Evolutionary conservation across 2,113 vertebrate genomes (phyloP), one percentile per base, ranked within the genome.

Genomic region (Myiozetetes cayanensis): DNA sequence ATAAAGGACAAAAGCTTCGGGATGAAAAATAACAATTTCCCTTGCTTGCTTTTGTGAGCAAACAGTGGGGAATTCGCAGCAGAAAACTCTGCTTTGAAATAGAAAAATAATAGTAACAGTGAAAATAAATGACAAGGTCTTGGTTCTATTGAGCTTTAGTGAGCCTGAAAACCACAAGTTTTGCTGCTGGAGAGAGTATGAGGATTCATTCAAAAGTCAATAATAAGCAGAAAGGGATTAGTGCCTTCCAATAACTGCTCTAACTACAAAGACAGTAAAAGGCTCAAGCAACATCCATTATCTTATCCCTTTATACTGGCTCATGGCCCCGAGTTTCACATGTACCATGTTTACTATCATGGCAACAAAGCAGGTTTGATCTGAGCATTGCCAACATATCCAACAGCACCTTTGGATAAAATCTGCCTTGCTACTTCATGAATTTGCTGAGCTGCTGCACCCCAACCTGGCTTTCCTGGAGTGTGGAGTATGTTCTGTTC

Each of bases 1-100:
- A 92, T 90, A 95, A 94, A 95, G 92, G 74, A 93, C 92, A 97
- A 96, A 95, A 93, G 95, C 91, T 80, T 78, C 55, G 50, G 63
- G 90, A 92, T 53, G 81, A 95, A 97, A 95, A 94, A 95, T 95
- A 97, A 92, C 72, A 63, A 91, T 67, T 76, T 89, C 68, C 80
- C 30, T 49, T 56, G 53, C 86, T 91, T 52, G 87, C 94, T 85
- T 93, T 96, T 96, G 92, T 96, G 91, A 89, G 82, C 85, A 91
- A 94, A 66, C 93, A 93, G 96, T 53, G 37, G 94, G 95, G 84
- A 92, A 93, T 86, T 92, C 1, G 0, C 91, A 95, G 85, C 84
- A 95, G 83, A 93, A 90, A 95, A 76, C 90, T 83, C 59, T 52
- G 86, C 94, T 94, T 93, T 91, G 95, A 95, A 96, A 94, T 9